Evolutionary conservation across 2,797 vertebrate species (phyloP), one percentile per base, ranked within the genome.

Genomic region (Silurus lanzhouensis): DNA sequence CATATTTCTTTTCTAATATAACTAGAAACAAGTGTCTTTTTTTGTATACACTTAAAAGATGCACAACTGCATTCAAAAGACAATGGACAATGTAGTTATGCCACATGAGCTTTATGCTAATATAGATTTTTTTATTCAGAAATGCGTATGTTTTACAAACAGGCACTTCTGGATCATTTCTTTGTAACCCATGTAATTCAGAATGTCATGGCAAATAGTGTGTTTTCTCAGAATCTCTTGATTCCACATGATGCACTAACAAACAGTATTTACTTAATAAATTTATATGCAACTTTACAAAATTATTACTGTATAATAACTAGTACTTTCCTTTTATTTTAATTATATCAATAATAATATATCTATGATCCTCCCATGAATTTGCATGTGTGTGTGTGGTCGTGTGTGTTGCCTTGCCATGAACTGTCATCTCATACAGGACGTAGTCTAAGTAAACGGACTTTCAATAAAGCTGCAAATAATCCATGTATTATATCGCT

Each of bases 361-460:
- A 19, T 78, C 5, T 22, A 13, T 25, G n/a, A 58, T 58, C 55
- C 15, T 57, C 52, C 15, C 25, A 58, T 67, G 66, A 31, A 27
- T 67, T 25, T 67, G 64, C 31, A 25, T 67, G 64, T 68, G 66
- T 68, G 66, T 68, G 66, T 68, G 66, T 67, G 66, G 14, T 25
- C 31, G 66, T 68, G 66, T 68, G 66, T 19, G n/a, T 8, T 64
- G 12, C 63, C 10, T 6, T 60, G 4, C 15, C 15, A 60, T 6
- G 58, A 19, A 60, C 58, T 60, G 58, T 64, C 61, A 58, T 58
- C 17, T 13, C 57, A 58, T 58, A 17, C 66, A 31, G 66, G 31
- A 71, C 22, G 38, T 44, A 44, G 15, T 70, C 17, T 31, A 70
- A 7, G 7, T 38, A 38, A 15, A 19, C 31, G 19, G 19, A 58